Base-by-base conservation (phyloP, 2,113 vertebrate genomes). In the Cavia porcellus region DNA sequence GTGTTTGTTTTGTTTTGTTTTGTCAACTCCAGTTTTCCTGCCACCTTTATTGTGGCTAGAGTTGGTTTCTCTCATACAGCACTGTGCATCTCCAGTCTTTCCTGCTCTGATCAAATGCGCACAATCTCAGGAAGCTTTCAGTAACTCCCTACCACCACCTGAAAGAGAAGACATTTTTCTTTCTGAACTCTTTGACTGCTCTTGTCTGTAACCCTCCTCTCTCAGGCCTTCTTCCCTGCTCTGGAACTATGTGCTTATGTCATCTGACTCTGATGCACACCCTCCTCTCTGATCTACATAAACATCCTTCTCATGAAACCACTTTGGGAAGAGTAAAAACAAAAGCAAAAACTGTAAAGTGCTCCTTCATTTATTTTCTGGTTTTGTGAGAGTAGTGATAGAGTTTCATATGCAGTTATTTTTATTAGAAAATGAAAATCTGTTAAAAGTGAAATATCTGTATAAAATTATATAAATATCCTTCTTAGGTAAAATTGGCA, bases 341-440 rank as follows among this genome's bases (percentile, higher is more conserved):
- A 47, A 47, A 79, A 79, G 7, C 45, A 90, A 70, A 80, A 91
- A 94, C 25, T 28, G 14, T 24, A n/a, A 95, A 90, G 22, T 86
- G 15, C 88, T 62, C 25, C 25, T 89, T 50, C 57, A n/a, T 75
- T 86, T 2, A 52, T 72, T 55, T 14, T 87, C 55, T 89, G 14
- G 25, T 89, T 97, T 92, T 94, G 64, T 86, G 61, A 94, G 91
- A 91, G 66, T 66, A 70, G 38, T 47, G 50, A 52, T 88, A 68
- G 19, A 91, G 5, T 92, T 96, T 96, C 89, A 42, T 61, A 47
- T 59, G 87, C 42, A 83, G 74, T 88, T 80, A 3, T 93, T 96
- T 96, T 85, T 77, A 82, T 96, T 95, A 80, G 50, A 92, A 95
- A 94, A 85, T 90, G 45, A 92, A 95, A 84, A 52, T 90, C 32